Conservation (phyloP, 1,140 invertebrate species). For the Drosophila auraria region DNA sequence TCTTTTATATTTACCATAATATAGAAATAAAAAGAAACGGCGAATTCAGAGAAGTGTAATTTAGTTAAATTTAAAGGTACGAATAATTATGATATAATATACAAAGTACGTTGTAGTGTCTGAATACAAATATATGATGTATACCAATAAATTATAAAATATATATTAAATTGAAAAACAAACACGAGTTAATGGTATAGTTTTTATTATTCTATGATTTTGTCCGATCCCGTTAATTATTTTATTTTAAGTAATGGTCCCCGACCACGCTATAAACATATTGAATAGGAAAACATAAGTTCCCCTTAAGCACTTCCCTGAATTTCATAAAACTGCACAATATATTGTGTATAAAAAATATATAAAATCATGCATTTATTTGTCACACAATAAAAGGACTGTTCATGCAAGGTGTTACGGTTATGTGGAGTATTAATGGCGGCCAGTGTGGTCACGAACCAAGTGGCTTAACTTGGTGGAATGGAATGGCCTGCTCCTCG, state of each 20-base stretch:
- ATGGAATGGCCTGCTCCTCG: conserved; percentile 85
- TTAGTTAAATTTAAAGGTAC: conserved; percentile 60
- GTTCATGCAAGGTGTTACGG: too few relatives aligned
- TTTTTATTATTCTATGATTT: too few relatives aligned
- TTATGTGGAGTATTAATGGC: not conserved
- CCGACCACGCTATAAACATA: too few relatives aligned
- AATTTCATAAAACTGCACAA: not conserved
- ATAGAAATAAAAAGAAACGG: conserved; percentile 38
- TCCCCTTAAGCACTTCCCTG: not conserved
- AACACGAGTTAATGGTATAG: not conserved
- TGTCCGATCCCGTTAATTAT: too few relatives aligned
- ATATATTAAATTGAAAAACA: conserved; percentile 26
- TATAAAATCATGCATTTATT: conserved; percentile 8
- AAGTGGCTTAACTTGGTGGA: conserved; percentile 67
- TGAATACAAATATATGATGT: conserved; percentile 58
- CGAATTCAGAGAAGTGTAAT: conserved; percentile 53
- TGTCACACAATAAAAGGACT: not conserved
- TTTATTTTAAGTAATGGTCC: not conserved
- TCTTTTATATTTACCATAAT: conserved; percentile 56
- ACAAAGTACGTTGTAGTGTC: conserved; percentile 61
- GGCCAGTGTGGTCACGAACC: conserved; percentile 14
- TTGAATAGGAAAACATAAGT: too few relatives aligned
- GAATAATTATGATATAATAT: conserved; percentile 51
- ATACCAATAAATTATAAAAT: conserved; percentile 75
- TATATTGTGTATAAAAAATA: not conserved